phyloP scores from a whole-genome alignment of 2,888 invertebrate species.

The Andrena marginata region DNA sequence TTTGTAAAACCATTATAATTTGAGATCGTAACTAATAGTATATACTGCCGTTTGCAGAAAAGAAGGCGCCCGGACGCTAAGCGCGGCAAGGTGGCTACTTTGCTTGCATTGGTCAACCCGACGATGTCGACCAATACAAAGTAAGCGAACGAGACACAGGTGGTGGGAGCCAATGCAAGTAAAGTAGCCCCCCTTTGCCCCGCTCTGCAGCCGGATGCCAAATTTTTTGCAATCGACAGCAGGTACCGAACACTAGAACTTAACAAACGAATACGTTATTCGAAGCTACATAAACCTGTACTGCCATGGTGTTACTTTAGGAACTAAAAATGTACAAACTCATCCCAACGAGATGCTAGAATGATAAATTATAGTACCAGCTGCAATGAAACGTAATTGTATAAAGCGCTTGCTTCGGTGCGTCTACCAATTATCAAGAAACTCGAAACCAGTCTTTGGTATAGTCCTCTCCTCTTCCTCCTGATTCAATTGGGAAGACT shows the following conservation, averaged over 20 bases:
- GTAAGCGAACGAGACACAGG: too few species aligned
- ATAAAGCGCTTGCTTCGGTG: neutral
- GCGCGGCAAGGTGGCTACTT: too few species aligned
- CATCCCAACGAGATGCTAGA: constrained; percentile 3
- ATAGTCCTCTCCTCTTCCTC: constrained; percentile 81
- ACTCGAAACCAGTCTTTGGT: constrained; percentile 87
- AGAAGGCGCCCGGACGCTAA: too few species aligned
- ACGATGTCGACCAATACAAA: too few species aligned
- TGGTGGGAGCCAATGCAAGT: too few species aligned
- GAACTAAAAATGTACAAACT: constrained; percentile 44
- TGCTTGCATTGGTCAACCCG: too few species aligned
- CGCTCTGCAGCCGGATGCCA: too few species aligned
- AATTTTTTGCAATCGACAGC: too few species aligned
- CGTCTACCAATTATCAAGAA: constrained; percentile 87
- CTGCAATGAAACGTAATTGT: constrained; percentile 5
- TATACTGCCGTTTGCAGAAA: too few species aligned
- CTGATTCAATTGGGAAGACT: constrained; percentile 80
- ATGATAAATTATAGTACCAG: constrained; percentile 7
- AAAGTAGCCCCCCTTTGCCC: too few species aligned
- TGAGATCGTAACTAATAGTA: constrained; percentile 42
- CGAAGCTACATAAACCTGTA: constrained; percentile 10
- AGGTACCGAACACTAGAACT: too few species aligned
- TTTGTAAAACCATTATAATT: constrained; percentile 17
- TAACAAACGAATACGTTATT: constrained; percentile 2
- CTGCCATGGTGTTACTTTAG: constrained; percentile 33